Percentiles rank a stretch among this genome's conserved stretches.
These are phyloP conservation scores for Leucania comma DNA, from an alignment of 2,888 invertebrate species.

Conservation along the genomic window DNA sequence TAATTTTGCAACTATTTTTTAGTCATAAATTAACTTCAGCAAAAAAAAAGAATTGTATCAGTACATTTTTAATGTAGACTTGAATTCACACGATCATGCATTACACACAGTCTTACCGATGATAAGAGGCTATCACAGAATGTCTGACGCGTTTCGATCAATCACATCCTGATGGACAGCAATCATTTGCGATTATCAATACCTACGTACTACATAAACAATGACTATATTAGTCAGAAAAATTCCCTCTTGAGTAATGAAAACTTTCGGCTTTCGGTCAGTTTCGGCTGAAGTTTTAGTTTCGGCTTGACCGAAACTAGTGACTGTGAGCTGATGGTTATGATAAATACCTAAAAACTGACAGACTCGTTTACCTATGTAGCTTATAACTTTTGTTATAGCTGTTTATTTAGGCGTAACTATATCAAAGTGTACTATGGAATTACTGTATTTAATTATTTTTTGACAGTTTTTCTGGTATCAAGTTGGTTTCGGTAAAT, in stretches of 20 bases:
- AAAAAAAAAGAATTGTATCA: neutral
- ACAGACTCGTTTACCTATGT: too few species aligned
- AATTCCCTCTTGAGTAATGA: neutral
- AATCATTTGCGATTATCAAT: slow-evolving; percentile 25
- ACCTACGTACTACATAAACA: neutral
- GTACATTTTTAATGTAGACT: neutral
- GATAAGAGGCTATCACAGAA: slow-evolving; percentile 43
- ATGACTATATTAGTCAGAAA: neutral
- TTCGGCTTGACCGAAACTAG: too few species aligned
- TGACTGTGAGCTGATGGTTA: too few species aligned
- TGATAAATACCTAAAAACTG: too few species aligned
- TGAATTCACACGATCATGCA: slow-evolving; percentile 31
- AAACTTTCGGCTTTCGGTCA: neutral
- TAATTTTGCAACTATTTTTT: too few species aligned
- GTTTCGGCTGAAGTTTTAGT: too few species aligned
- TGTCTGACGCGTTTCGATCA: slow-evolving; percentile 28
- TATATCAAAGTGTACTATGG: too few species aligned
- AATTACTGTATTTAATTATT: too few species aligned
- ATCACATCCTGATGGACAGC: slow-evolving; percentile 29
- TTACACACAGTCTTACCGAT: slow-evolving; percentile 5
- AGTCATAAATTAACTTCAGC: neutral
- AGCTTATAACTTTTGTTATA: too few species aligned
- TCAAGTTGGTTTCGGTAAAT: too few species aligned
- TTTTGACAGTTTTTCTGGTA: too few species aligned
- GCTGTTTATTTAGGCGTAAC: too few species aligned